Percentiles rank a stretch among this genome's conserved stretches.
phyloP scores from a whole-genome alignment of 2,888 invertebrate species.

The Apocheima hispidaria region DNA sequence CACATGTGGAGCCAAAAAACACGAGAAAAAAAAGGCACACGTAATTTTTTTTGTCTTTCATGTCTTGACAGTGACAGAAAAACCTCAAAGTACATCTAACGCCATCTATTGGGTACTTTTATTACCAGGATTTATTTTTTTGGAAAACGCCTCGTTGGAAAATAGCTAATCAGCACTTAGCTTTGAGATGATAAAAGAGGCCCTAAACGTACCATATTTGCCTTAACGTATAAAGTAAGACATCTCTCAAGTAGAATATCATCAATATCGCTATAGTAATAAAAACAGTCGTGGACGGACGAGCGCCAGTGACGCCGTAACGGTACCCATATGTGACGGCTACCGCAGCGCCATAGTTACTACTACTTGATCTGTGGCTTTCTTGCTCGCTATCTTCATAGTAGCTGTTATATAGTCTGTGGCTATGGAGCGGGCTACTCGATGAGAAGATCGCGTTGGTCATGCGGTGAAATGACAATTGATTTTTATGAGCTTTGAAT shows the following conservation, averaged over 20 bases:
- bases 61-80: no score
- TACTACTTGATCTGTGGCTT: constrained; percentile 3
- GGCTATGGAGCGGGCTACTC: constrained; percentile 19
- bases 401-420: not conserved
- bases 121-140: no score
- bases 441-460: constrained; percentile 15
- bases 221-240: not conserved
- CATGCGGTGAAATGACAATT: constrained; percentile 12
- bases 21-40: no score
- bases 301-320: constrained; percentile 46
- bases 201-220: not conserved
- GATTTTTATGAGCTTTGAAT: constrained; percentile 11
- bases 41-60: no score
- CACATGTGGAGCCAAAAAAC: no score
- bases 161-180: no score
- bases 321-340: constrained; percentile 54
- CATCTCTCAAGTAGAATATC: not conserved
- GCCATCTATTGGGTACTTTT: no score
- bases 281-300: constrained; percentile 44
- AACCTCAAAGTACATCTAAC: no score
- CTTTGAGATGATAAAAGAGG: no score
- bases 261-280: constrained; percentile 33
- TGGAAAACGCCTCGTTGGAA: no score
- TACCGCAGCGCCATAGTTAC: constrained; percentile 30
- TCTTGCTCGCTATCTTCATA: constrained; percentile 10